Evolutionary conservation across 2,888 invertebrate species (phyloP), one percentile per base, ranked within the genome.

Genomic region (Euplexia lucipara): DNA sequence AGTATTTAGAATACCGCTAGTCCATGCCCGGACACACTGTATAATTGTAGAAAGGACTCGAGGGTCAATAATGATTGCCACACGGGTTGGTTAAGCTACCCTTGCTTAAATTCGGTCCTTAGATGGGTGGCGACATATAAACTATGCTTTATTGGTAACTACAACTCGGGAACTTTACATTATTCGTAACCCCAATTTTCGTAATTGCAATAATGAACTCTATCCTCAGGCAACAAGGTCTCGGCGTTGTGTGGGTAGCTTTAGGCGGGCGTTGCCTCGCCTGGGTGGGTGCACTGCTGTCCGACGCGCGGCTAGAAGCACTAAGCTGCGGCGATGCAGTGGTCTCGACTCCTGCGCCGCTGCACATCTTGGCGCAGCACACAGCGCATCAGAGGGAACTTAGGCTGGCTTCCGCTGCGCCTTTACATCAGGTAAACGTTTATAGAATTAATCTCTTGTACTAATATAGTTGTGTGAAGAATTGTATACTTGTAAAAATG

Each of bases 231-330:
- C 98, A 97, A 91, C 98, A 98, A 92, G 98, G 98, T 35, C 98
- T 98, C 77, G 98, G 98, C 57, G 98, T 98, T 3, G 96, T 99
- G 12, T 98, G 98, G 84, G 98, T 99, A 20, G 98, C 98, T 0
- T 96, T 99, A 57, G 98, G 98, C 14, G 97, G 97, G 26, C 97
- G 98, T 75, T 98, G 98, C 66, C 95, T 99, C n/a, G 96, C 97
- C 32, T 95, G 99, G 87, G 94, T 97, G 88, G 96, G 97, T 35
- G 96, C 97, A 32, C 91, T 98, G 73, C 95, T 98, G 62, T 96
- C 97, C 47, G 98, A 98, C 91, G 96, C 98, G 35, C 97, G 97
- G 53, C 95, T 98, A 41, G 98, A 98, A 90, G 96, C 96, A 35
- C 92, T 96, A 54, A 95, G 91, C 75, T 85, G 88, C 72, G 85